Conservation (phyloP, 2,113 vertebrate species). For the Pelvicachromis taeniatus region DNA sequence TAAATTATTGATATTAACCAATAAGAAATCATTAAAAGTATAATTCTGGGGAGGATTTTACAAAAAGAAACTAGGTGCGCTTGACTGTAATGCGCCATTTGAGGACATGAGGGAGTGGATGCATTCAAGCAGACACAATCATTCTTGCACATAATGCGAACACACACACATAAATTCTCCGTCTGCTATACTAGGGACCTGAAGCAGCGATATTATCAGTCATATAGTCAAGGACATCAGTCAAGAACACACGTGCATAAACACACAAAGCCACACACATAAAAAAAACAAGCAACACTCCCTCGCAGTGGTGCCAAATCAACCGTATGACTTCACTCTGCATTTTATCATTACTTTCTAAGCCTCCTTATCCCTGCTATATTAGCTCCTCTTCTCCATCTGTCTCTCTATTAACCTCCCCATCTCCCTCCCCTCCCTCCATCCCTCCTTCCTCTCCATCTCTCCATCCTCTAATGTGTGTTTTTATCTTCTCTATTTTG, state of each 20-base stretch:
- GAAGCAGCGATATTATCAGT: conserved; percentile 42
- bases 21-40: neutral
- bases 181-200: conserved; percentile 7
- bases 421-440: neutral
- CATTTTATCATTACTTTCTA: conserved; percentile 46
- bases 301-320: neutral
- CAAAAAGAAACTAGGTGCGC: neutral
- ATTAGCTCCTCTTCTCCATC: conserved; percentile 29
- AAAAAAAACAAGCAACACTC: neutral
- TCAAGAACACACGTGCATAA: conserved; percentile 1
- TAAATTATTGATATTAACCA: neutral
- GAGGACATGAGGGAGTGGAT: conserved; percentile 10
- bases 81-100: neutral
- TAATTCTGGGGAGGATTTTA: neutral
- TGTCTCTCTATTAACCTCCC: conserved; percentile 9
- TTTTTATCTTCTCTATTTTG: neutral
- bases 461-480: neutral
- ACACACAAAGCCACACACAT: neutral
- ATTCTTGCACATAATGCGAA: neutral
- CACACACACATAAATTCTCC: neutral
- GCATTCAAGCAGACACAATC: conserved; percentile 10
- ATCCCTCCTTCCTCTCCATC: neutral
- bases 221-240: conserved; percentile 52
- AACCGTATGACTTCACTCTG: conserved; percentile 25
- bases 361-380: conserved; percentile 37